Evolutionary conservation across 2,113 vertebrate species (phyloP).

Genomic region (Crocuta crocuta): DNA sequence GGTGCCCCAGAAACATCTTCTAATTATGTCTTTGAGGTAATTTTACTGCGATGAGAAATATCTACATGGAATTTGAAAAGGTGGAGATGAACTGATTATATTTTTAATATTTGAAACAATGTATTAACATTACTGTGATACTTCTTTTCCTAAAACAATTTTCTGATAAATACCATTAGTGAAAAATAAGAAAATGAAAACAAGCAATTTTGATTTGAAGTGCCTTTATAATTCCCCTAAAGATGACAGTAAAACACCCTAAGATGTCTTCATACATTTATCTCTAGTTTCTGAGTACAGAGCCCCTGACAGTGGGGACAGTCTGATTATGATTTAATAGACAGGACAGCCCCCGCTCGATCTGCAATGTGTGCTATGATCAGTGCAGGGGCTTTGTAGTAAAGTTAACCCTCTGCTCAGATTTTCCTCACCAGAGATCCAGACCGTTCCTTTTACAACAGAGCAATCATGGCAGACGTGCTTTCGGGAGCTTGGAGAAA

Average conservation of each 20-base stretch:
- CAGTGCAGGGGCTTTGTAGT: neutral
- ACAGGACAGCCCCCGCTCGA: neutral
- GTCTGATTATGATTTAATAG: neutral
- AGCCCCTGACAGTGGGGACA: neutral
- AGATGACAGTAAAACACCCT: too few relatives aligned
- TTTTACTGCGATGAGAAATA: neutral
- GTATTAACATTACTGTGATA: neutral
- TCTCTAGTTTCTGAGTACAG: neutral
- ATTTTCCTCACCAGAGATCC: slow-evolving; percentile 27
- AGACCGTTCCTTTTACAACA: slow-evolving; percentile 9
- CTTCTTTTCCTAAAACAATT: neutral
- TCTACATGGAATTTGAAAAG: neutral
- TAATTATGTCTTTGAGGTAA: accelerated
- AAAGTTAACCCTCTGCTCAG: neutral
- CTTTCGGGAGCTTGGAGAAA: neutral
- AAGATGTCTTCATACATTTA: neutral
- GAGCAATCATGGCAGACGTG: neutral
- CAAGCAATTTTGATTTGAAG: neutral
- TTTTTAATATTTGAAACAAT: neutral
- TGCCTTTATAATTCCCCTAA: neutral
- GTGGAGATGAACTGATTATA: neutral
- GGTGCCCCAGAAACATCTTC: too few relatives aligned
- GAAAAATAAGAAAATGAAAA: neutral
- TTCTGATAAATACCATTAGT: neutral
- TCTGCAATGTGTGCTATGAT: neutral